Percentiles rank a stretch among this genome's conserved stretches.
These are phyloP conservation scores for Pyrocoelia pectoralis DNA, from an alignment of 2,888 invertebrate species.

Conservation along the genomic window DNA sequence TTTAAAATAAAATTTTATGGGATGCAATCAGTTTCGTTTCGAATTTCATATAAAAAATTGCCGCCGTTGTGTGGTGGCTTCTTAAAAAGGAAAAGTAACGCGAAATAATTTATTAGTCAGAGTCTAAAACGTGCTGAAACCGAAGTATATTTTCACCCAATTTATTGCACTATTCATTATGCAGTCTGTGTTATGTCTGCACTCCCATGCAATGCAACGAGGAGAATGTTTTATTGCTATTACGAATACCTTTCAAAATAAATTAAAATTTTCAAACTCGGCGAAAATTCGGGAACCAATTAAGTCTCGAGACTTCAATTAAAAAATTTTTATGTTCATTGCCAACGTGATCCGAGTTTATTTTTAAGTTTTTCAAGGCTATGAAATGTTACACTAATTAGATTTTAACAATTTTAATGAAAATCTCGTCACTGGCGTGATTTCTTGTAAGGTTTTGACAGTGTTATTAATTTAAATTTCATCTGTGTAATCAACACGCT, in stretches of 20 bases:
- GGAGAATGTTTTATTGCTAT: conserved; percentile 23
- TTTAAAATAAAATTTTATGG: too few species aligned
- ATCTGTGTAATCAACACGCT: too few species aligned
- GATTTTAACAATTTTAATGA: not conserved
- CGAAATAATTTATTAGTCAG: not conserved
- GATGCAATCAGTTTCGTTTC: too few species aligned
- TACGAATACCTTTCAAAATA: conserved; percentile 7
- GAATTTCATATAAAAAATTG: too few species aligned
- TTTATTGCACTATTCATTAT: conserved; percentile 38
- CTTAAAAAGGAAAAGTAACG: conserved; percentile 1
- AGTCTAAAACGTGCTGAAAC: conserved; percentile 13
- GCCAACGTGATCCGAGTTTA: not conserved
- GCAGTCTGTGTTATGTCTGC: conserved; percentile 37
- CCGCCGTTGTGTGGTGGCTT: not conserved
- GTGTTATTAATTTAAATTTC: not conserved
- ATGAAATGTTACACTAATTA: not conserved
- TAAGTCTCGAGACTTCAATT: not conserved
- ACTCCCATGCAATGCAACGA: conserved; percentile 17
- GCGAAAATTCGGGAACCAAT: not conserved
- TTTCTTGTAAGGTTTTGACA: not conserved
- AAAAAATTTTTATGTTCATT: not conserved
- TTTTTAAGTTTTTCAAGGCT: not conserved
- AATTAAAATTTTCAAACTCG: conserved; percentile 6
- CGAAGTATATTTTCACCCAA: conserved; percentile 32
- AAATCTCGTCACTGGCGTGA: not conserved